Base-by-base conservation (phyloP, 2,888 invertebrate genomes). In the Lypha dubia region DNA sequence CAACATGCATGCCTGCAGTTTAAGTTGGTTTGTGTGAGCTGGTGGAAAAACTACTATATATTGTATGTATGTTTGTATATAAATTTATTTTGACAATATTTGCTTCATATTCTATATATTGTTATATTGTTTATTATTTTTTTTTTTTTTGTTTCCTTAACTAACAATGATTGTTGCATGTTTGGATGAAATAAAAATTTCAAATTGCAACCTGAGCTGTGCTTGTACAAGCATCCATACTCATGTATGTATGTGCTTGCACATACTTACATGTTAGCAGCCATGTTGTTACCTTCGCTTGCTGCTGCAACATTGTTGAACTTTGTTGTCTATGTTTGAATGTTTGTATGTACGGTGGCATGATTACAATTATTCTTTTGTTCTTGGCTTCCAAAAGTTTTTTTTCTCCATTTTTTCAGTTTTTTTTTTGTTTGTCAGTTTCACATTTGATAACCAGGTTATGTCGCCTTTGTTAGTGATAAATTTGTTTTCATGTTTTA, bases 401-500 rank as follows among this genome's bases (percentile, higher is more conserved):
- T 71, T 63, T 67, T 74, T 17, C 53, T 53, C 28, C 11, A 63
- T 71, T 67, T 74, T 22, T n/a, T n/a, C n/a, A n/a, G 41, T 62
- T 32, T 38, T 65, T 32, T 65, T 49, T 49, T 22, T 68, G 53
- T 62, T 68, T 41, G 58, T 32, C 17, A 74, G 74, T 74, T 75
- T 74, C 60, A 70, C 62, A 81, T 81, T 67, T 83, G 83, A 79
- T 79, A 83, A 83, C 71, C 77, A 74, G 77, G 71, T 83, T 79
- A 83, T 83, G 77, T 83, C 83, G 77, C 73, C 74, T 77, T 79
- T 67, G 83, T 79, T 83, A 56, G 83, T 73, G 77, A 83, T 83
- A 83, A 68, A 83, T 83, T 83, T 79, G 63, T 68, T 83, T 83
- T 83, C 77, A 74, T 73, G 73, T 74, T 83, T 68, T 79, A 74